These are phyloP conservation scores for Polymixis lichenea DNA, from an alignment of 2,888 invertebrate genomes.

Conservation along the genomic window DNA sequence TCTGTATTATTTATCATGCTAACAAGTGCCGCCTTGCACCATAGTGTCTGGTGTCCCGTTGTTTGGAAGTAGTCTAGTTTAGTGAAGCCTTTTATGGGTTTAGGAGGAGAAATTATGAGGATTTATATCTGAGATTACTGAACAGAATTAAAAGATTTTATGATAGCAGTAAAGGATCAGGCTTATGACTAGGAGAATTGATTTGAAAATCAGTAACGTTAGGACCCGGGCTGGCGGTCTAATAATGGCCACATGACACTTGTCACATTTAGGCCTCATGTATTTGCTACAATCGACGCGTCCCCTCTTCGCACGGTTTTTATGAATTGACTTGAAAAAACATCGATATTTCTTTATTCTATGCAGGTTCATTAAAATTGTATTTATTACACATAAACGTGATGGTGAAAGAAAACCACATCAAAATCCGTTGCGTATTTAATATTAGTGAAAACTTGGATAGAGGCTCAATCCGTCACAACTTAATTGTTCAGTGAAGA, in stretches of 20 bases:
- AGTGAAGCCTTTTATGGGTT: not conserved
- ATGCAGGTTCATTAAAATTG: not conserved
- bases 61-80: not conserved
- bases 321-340: not conserved
- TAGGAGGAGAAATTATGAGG: not conserved
- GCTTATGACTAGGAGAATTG: not conserved
- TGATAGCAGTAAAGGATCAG: not conserved
- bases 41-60: constrained; percentile 1
- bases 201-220: not conserved
- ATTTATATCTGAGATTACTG: not conserved
- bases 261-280: not conserved
- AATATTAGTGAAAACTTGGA: too few relatives aligned
- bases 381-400: too few relatives aligned
- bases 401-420: too few relatives aligned
- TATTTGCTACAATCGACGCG: not conserved
- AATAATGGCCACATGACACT: not conserved
- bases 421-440: too few relatives aligned
- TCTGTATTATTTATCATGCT: constrained; percentile 31
- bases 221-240: too few relatives aligned
- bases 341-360: not conserved
- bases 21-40: constrained; percentile 27
- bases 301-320: not conserved
- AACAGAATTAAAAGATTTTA: not conserved
- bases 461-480: not conserved
- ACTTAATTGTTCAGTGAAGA: not conserved